Base-by-base conservation (phyloP, 2,113 vertebrate genomes). In the Notiomystis cincta region DNA sequence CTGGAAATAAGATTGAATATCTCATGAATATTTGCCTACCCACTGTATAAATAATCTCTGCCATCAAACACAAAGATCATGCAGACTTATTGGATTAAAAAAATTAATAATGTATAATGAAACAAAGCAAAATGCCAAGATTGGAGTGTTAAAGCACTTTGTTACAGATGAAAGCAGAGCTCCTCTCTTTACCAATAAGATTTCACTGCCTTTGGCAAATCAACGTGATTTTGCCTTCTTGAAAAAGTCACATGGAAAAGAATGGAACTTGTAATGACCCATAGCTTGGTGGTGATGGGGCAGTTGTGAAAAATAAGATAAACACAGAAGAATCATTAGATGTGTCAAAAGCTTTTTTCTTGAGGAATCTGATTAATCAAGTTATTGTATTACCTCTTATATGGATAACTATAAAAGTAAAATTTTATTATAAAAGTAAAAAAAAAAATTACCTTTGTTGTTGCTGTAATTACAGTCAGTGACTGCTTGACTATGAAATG, bases 91-190 rank as follows among this genome's bases (percentile, higher is more conserved):
- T 64, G 53, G 61, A 94, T 91, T 51, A 23, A 86, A 90, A 95
- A 38, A 69, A 76, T 60, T 31, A 82, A 94, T 89, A 85, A 88
- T 91, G 75, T 93, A 85, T 90, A 94, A 90, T 94, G 87, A 95
- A 95, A 71, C 44, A 82, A 91, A 94, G 37, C 73, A 90, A 71
- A 94, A 91, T 67, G 40, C 6, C 40, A 91, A 91, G 45, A 79
- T 85, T 69, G 82, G 57, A 48, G 64, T 91, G 17, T 60, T 57
- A 84, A 79, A 45, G 19, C 23, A 37, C 18, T 72, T 90, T 3
- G 2, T 71, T 94, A 72, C 22, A 79, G 61, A 76, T 87, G 40
- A 87, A 94, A 90, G 33, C n/a, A 60, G 50, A 66, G 13, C 23
- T 15, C 44, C n/a, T 78, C 27, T 84, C 61, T 47, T 94, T 60